Evolutionary conservation across 2,888 invertebrate species (phyloP), one percentile per base, ranked within the genome.

Genomic region (Diachrysia chrysitis): DNA sequence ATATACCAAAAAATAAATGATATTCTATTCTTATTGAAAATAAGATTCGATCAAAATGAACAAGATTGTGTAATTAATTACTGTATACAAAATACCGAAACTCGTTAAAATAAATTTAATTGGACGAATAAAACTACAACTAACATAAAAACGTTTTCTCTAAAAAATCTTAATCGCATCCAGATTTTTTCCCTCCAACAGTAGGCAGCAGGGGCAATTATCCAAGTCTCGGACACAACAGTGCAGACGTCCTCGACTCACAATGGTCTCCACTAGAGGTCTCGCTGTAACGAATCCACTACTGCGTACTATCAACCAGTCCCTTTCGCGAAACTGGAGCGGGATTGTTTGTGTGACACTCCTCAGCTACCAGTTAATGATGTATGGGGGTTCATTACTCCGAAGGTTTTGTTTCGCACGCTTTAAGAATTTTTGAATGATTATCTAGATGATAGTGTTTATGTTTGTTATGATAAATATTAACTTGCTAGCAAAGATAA

Each of bases 171-270:
- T 72, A 78, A 86, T 87, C 85, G 81, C 79, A 83, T 84, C 85
- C 76, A 85, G 84, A 81, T 85, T 42, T 85, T 86, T 83, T 71
- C 69, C 63, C 63, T 66, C 65, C 81, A 73, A 83, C 83, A 84
- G 88, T 82, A 81, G 81, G 71, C 85, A 85, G 88, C 88, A 84
- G 91, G 90, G 94, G 94, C 94, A 95, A 95, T 95, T 95, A 95
- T 91, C 92, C 90, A 90, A 91, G 92, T 92, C 94, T 94, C 92
- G 94, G 94, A 94, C 94, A 93, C 93, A 93, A 93, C 93, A 88
- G 92, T 90, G 90, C 92, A 92, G 92, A 92, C 93, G 93, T 92
- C 87, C 93, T 94, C 90, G 85, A 92, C 83, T 90, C 94, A 95
- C 95, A 95, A 95, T 95, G 89, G 93, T 86, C 82, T 84, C 87